phyloP scores from a whole-genome alignment of 1,140 invertebrate species.

The Euborellia annulipes region DNA sequence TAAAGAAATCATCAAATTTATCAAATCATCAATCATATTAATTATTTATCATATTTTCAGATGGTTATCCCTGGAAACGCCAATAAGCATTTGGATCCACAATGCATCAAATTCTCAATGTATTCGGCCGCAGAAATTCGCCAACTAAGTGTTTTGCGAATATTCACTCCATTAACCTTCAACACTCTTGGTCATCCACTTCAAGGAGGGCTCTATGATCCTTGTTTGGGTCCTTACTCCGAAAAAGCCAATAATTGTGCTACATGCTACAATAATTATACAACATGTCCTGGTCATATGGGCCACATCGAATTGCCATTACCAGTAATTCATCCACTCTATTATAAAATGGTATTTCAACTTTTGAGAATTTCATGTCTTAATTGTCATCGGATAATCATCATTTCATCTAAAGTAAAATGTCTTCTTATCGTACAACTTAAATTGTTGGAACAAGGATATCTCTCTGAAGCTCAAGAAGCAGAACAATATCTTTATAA shows the following conservation, averaged over 20 bases:
- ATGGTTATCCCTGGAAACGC: too few species aligned
- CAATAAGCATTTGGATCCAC: not conserved
- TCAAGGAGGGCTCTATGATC: slow-evolving; percentile 75
- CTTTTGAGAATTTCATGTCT: slow-evolving; percentile 53
- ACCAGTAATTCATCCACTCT: slow-evolving; percentile 82
- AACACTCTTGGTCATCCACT: slow-evolving; percentile 70
- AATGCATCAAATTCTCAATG: slow-evolving; percentile 36
- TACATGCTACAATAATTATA: slow-evolving; percentile 58
- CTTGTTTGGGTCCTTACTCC: slow-evolving; percentile 39
- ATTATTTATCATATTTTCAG: too few species aligned
- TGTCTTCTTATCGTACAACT: slow-evolving; percentile 55
- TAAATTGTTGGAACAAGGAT: slow-evolving; percentile 55
- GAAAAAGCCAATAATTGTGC: slow-evolving; percentile 49
- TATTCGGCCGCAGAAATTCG: slow-evolving; percentile 71
- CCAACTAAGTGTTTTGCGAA: slow-evolving; percentile 71
- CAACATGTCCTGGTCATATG: slow-evolving; percentile 80
- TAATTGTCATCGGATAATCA: slow-evolving; percentile 37
- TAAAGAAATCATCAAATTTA: too few species aligned
- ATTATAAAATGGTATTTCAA: slow-evolving; percentile 54
- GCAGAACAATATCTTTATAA: slow-evolving; percentile 31
- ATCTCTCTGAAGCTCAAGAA: slow-evolving; percentile 50
- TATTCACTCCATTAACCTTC: slow-evolving; percentile 68
- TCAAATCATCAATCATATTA: too few species aligned
- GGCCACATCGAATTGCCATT: slow-evolving; percentile 89
- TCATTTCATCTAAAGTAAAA: slow-evolving; percentile 32